phyloP scores from a whole-genome alignment of 2,797 vertebrate species.

The Spondyliosoma cantharus region DNA sequence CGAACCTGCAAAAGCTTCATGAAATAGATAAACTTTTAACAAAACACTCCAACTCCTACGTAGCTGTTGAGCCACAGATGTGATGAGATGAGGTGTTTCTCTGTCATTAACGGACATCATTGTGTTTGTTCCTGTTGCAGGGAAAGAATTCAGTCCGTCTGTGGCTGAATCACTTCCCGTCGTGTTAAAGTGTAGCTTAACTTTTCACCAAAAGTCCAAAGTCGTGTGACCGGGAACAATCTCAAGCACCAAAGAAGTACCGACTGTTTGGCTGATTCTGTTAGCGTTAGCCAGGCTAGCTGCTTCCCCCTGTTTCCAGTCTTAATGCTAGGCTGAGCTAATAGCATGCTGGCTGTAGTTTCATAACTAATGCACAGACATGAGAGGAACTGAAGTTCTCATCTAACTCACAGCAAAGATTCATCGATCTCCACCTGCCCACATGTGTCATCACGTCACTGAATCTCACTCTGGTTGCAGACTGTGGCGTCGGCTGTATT shows the following conservation, averaged over 20 bases:
- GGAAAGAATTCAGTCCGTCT: neutral
- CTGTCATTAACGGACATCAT: neutral
- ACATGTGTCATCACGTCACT: too few relatives aligned
- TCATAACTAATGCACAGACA: neutral
- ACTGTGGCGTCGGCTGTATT: too few relatives aligned
- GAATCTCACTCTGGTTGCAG: too few relatives aligned
- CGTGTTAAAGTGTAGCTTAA: too few relatives aligned
- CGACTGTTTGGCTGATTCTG: neutral
- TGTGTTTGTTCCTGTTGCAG: neutral
- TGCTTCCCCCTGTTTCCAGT: neutral
- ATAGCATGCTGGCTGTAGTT: neutral
- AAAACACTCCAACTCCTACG: too few relatives aligned
- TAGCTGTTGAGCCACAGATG: too few relatives aligned
- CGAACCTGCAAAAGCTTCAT: too few relatives aligned
- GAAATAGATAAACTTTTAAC: too few relatives aligned
- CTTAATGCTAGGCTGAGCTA: slow-evolving; percentile 29
- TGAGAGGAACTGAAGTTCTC: neutral
- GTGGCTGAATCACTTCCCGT: neutral
- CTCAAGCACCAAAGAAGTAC: neutral
- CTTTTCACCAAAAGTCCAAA: neutral
- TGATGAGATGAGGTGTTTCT: too few relatives aligned
- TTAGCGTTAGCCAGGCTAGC: neutral
- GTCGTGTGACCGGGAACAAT: too few relatives aligned
- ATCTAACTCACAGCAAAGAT: neutral
- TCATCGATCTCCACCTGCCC: too few relatives aligned